A percentile compares a stretch with the other conserved stretches of the same genome.
Conservation (phyloP, 2,797 vertebrate species). For the Acipenser oxyrinchus region DNA sequence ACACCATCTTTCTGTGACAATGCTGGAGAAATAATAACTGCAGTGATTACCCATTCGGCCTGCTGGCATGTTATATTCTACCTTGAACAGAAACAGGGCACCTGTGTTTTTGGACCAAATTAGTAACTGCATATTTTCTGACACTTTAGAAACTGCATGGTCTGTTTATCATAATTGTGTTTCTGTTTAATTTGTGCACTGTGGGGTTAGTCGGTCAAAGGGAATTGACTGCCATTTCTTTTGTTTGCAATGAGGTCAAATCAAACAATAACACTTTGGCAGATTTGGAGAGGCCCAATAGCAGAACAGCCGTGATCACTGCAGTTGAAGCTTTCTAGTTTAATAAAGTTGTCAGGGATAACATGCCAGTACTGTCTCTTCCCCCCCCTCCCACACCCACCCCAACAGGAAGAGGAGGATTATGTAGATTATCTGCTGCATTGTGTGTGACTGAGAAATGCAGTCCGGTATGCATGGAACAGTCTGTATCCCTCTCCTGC, state of each 20-base stretch:
- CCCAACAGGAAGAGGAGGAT: slow-evolving; percentile 60
- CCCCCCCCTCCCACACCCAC: slow-evolving; percentile 7
- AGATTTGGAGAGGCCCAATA: slow-evolving; percentile 27
- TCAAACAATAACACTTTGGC: slow-evolving; percentile 26
- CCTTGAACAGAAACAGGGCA: no score
- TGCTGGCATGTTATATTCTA: no score
- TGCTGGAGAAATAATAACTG: no score
- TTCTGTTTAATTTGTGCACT: slow-evolving; percentile 25
- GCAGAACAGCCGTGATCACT: slow-evolving; percentile 31
- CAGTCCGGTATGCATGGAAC: slow-evolving; percentile 55
- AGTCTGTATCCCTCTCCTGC: slow-evolving; percentile 48
- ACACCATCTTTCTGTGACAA: no score
- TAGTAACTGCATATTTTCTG: no score
- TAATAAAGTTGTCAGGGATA: slow-evolving; percentile 74
- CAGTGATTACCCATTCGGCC: no score
- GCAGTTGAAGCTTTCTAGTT: slow-evolving; percentile 33
- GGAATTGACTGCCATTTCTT: slow-evolving; percentile 24
- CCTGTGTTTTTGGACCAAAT: no score
- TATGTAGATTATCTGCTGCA: slow-evolving; percentile 68
- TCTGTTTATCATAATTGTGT: slow-evolving; percentile 13
- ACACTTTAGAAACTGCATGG: no score
- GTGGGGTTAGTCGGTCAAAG: slow-evolving; percentile 17
- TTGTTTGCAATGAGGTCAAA: slow-evolving; percentile 29
- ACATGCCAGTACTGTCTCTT: slow-evolving; percentile 30
- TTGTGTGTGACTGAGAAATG: slow-evolving; percentile 54